Evolutionary conservation across 2,113 vertebrate species (phyloP).

Genomic region (Scortum barcoo): DNA sequence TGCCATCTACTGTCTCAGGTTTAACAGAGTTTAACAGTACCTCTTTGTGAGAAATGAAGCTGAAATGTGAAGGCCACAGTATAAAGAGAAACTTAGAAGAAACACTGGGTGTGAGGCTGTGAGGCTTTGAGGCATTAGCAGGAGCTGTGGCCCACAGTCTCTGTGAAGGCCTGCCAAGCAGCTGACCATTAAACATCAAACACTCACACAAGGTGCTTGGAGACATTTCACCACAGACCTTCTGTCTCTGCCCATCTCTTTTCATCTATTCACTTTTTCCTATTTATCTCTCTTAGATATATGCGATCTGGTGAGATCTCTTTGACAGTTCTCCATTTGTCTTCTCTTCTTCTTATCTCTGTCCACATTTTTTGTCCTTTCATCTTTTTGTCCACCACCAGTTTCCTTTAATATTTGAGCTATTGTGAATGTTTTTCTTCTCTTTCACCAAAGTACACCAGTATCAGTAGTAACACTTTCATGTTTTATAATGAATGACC

Average conservation of each 20-base stretch:
- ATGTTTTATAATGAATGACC: no score
- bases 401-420: neutral
- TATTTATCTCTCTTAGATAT: neutral
- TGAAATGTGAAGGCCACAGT: neutral
- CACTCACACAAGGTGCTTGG: neutral
- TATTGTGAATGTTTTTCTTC: neutral
- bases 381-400: neutral
- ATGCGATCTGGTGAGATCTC: no score
- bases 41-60: neutral
- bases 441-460: neutral
- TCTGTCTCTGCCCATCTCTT: neutral
- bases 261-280: neutral
- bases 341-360: neutral
- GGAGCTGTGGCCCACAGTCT: neutral
- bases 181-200: neutral
- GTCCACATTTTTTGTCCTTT: neutral
- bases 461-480: neutral
- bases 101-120: neutral
- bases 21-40: neutral
- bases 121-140: neutral
- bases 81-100: neutral
- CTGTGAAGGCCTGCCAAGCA: constrained; percentile 25
- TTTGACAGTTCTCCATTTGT: neutral
- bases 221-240: neutral
- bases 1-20: neutral